phyloP scores from a whole-genome alignment of 2,888 invertebrate genomes.

The Cremastobaeus sp. region DNA sequence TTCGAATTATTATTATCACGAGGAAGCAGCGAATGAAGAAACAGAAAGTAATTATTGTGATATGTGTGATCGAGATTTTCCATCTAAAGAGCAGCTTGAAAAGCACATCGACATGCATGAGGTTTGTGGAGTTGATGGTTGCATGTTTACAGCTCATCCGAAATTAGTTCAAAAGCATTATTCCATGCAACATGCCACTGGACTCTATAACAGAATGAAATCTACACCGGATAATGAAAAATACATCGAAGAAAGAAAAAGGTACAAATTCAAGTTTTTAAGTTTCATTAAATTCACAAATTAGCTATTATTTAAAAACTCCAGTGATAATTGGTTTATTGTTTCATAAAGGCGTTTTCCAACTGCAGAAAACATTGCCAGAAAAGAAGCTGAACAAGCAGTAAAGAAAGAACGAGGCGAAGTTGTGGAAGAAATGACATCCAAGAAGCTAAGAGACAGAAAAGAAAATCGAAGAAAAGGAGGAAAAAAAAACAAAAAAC shows the following conservation, averaged over 20 bases:
- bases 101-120: slow-evolving; percentile 87
- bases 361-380: slow-evolving; percentile 84
- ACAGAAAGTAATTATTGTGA: slow-evolving; percentile 80
- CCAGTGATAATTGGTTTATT: slow-evolving; percentile 13
- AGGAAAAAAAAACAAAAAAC: slow-evolving; percentile 74
- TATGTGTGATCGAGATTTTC: slow-evolving; percentile 89
- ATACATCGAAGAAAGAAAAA: slow-evolving; percentile 91
- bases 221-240: slow-evolving; percentile 88
- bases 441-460: not conserved
- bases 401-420: slow-evolving; percentile 88
- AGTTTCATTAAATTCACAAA: not conserved
- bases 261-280: slow-evolving; percentile 69
- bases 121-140: slow-evolving; percentile 88
- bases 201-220: slow-evolving; percentile 88
- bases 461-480: slow-evolving; percentile 63
- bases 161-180: slow-evolving; percentile 89
- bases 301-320: not conserved
- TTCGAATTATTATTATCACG: slow-evolving; percentile 11
- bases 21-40: not conserved
- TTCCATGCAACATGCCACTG: slow-evolving; percentile 90
- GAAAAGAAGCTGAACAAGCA: slow-evolving; percentile 81
- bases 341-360: slow-evolving; percentile 83
- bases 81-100: slow-evolving; percentile 80
- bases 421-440: slow-evolving; percentile 78
- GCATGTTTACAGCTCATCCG: slow-evolving; percentile 88